A percentile compares a stretch with the other conserved stretches of the same genome.
phyloP scores from a whole-genome alignment of 2,113 vertebrate genomes.

The Hemibagrus wyckioides region DNA sequence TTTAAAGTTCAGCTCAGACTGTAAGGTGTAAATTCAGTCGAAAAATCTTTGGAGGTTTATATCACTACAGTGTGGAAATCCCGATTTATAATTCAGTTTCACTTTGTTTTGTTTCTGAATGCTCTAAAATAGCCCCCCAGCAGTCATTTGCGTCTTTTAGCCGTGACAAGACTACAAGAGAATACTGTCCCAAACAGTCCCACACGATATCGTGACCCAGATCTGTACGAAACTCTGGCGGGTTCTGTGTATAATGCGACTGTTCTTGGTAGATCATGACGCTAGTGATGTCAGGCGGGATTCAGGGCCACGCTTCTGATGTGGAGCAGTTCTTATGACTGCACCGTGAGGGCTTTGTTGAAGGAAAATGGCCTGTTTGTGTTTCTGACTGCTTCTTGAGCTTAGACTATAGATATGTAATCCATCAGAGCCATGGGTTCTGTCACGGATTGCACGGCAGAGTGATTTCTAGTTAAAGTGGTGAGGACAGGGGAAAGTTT shows the following conservation, averaged over 20 bases:
- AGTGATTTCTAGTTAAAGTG: background rate
- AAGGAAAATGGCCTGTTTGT: slow-evolving; percentile 20
- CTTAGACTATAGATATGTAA: background rate
- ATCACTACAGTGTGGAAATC: background rate
- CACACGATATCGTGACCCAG: slow-evolving; percentile 12
- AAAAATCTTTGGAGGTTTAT: background rate
- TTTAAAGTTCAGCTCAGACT: background rate
- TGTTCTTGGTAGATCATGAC: slow-evolving; percentile 14
- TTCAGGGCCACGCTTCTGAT: slow-evolving; percentile 1
- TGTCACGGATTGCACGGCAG: background rate
- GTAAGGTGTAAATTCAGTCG: background rate
- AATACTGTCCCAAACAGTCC: background rate
- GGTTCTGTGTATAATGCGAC: background rate
- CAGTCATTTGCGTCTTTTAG: background rate
- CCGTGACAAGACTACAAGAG: background rate
- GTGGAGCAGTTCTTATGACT: slow-evolving; percentile 28
- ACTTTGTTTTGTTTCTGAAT: background rate
- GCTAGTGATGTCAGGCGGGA: slow-evolving; percentile 20
- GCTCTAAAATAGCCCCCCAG: slow-evolving; percentile 3
- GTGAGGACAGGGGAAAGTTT: background rate
- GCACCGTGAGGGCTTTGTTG: slow-evolving; percentile 22
- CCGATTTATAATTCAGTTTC: background rate
- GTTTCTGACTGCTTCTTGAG: slow-evolving; percentile 1
- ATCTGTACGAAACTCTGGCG: background rate
- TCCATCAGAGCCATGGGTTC: background rate